Percentiles rank a stretch among this genome's conserved stretches.
phyloP scores from a whole-genome alignment of 2,113 vertebrate genomes.

The Rhizomys pruinosus region DNA sequence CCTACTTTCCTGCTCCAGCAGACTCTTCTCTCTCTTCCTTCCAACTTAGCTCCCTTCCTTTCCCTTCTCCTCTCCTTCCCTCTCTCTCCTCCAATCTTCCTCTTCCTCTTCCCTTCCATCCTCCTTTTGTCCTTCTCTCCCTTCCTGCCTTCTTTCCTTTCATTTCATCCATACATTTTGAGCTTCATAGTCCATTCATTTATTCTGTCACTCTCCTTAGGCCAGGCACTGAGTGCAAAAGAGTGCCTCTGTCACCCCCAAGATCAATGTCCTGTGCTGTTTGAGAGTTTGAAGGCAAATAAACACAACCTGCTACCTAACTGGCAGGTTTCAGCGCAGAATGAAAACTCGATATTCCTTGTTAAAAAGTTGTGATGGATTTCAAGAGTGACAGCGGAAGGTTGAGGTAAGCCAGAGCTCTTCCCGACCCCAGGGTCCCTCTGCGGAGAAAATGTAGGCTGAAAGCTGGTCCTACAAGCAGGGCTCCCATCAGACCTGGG shows the following conservation, averaged over 20 bases:
- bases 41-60: not conserved
- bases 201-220: not conserved
- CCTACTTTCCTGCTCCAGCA: not conserved
- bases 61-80: not conserved
- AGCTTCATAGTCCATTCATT: not conserved
- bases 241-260: not conserved
- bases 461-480: not conserved
- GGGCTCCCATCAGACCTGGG: not conserved
- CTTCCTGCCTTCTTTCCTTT: no score
- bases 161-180: not conserved
- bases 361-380: not conserved
- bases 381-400: not conserved
- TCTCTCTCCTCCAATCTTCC: not conserved
- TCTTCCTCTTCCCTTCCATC: no score
- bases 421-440: not conserved
- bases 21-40: not conserved
- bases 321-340: not conserved
- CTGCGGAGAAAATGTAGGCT: fast-evolving
- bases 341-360: not conserved
- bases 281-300: not conserved
- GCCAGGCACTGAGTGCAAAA: not conserved
- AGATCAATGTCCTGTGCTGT: not conserved
- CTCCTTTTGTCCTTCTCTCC: no score
- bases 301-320: not conserved
- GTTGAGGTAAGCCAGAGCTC: not conserved